A percentile compares a stretch with the other conserved stretches of the same genome.
Conservation (phyloP, 92 coral and sea anemone species). For the Hydrozoanthus gracilis region DNA sequence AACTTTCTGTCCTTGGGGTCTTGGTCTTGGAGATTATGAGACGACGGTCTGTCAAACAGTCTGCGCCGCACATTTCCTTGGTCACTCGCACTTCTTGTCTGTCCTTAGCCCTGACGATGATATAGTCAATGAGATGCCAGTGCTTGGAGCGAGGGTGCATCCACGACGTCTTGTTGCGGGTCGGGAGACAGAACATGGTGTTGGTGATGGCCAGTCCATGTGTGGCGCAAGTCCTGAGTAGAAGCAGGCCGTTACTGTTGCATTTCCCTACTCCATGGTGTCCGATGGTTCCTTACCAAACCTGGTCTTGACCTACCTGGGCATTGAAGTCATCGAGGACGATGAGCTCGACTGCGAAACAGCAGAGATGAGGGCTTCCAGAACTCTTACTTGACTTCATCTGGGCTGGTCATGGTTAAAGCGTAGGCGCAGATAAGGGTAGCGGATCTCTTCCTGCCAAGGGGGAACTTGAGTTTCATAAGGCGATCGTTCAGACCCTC, state of each 20-base stretch:
- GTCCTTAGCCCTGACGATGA: not conserved
- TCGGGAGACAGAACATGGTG: constrained; percentile 34
- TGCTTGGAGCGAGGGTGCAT: constrained; percentile 45
- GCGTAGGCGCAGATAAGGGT: constrained; percentile 63
- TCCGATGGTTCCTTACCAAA: constrained; percentile 32
- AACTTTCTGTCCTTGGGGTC: not conserved
- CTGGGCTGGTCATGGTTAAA: constrained; percentile 68
- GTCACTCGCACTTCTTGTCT: not conserved
- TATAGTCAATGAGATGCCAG: constrained; percentile 25
- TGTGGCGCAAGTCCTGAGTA: constrained; percentile 17
- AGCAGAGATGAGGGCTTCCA: constrained; percentile 20
- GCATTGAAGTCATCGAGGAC: constrained; percentile 63
- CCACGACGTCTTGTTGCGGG: constrained; percentile 11
- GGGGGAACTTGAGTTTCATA: constrained; percentile 52
- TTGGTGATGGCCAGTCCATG: constrained; percentile 41
- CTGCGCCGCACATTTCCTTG: not conserved
- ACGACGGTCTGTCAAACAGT: not conserved
- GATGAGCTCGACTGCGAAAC: constrained; percentile 50
- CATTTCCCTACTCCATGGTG: constrained; percentile 40
- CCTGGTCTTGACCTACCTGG: constrained; percentile 37
- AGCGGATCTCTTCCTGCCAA: constrained; percentile 9
- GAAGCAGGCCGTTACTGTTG: constrained; percentile 47
- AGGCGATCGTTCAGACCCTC: constrained; percentile 54
- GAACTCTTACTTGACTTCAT: constrained; percentile 54
- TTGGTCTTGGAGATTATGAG: too few species aligned